Percentiles rank a stretch among this genome's conserved stretches.
Conservation (phyloP, 2,888 invertebrate species). For the Labia minor region DNA sequence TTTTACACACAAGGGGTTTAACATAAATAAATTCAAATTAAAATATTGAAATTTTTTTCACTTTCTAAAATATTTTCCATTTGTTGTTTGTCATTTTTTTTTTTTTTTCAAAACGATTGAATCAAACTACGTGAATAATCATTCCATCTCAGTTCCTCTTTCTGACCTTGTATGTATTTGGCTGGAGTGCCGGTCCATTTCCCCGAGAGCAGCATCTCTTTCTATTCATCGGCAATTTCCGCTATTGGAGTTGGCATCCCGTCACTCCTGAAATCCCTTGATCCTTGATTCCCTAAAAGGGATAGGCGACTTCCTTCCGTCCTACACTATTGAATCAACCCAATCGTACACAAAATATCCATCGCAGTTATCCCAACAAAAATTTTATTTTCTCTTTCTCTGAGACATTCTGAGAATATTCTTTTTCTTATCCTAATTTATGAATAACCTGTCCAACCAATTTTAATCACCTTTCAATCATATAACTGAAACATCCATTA, state of each 20-base stretch:
- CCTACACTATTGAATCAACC: background rate
- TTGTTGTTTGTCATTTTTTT: too few species aligned
- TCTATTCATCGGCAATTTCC: constrained; percentile 1
- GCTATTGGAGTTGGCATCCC: background rate
- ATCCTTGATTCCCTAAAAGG: constrained; percentile 9
- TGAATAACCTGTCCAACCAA: background rate
- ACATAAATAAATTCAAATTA: too few species aligned
- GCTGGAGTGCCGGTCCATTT: too few species aligned
- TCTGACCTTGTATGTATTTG: too few species aligned
- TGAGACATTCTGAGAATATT: background rate
- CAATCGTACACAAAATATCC: background rate
- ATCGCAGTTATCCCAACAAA: background rate
- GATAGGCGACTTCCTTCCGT: background rate
- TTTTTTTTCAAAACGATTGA: too few species aligned
- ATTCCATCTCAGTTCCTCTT: too few species aligned
- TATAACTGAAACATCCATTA: background rate
- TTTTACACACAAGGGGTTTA: too few species aligned
- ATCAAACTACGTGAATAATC: too few species aligned
- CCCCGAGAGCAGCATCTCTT: too few species aligned
- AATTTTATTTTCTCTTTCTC: too few species aligned
- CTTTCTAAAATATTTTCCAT: too few species aligned
- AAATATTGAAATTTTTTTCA: too few species aligned
- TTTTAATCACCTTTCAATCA: background rate
- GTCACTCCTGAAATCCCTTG: constrained; percentile 1
- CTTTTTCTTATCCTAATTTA: background rate